Base-by-base conservation (phyloP, 2,888 invertebrate species). In the Aphidius colemani region DNA sequence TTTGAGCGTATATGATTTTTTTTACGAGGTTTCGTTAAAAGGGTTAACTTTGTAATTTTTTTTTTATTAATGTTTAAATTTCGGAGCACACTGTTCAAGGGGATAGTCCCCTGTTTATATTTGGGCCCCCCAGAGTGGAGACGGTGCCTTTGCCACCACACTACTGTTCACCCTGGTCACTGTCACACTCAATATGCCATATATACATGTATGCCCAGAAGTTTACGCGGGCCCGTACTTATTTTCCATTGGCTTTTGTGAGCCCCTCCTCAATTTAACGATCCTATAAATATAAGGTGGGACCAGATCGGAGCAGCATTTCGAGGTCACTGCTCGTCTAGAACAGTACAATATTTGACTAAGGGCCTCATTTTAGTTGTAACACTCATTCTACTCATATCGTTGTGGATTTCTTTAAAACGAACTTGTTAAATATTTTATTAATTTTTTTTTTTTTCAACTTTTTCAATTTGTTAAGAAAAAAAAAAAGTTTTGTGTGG, bases 141-240 rank as follows among this genome's bases (percentile, higher is more conserved):
- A 11, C 50, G 30, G 9, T 9, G 39, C 39, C 7, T 43, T 43
- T 11, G 51, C 57, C 60, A 49, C 40, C 51, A 51, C 48, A 49
- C 13, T n/a, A 18, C n/a, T 18, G 11, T 6, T 11, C 13, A 18
- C 13, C 13, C 13, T 18, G 11, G 4, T 11, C 44, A 41, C 55
- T 53, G 59, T 49, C 55, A 59, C 65, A 51, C 46, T 10, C 46
- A n/a, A 11, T 45, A 18, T 18, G 13, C 10, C 43, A 11, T 45
- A 11, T 45, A n/a, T 51, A 61, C 51, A 59, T 66, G 63, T 68
- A 66, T 63, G 67, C 68, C 70, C 67, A 67, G 66, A 46, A 63
- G 69, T 74, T 78, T 74, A 71, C 69, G 77, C 77, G 76, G 76
- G 75, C 73, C 70, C 66, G 48, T 60, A 41, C 59, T 48, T 6